phyloP scores from a whole-genome alignment of 2,888 invertebrate species.

The Periphyllus acericola region DNA sequence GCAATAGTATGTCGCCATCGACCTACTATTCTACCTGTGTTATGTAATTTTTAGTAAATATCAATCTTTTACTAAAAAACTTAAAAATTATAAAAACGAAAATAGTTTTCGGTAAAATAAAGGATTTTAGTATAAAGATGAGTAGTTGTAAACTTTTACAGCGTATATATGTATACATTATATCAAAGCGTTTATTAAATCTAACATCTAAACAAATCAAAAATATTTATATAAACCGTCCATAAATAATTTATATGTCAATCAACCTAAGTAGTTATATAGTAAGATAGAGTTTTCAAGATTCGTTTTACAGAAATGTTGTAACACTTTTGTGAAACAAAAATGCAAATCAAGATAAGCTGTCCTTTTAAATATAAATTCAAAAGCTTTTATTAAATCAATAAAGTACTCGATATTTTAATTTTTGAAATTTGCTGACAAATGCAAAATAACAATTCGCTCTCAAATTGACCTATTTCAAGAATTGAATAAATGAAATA shows the following conservation, averaged over 20 bases:
- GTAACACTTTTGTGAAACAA: not conserved
- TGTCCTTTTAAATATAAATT: not conserved
- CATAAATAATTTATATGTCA: too few relatives aligned
- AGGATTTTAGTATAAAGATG: too few relatives aligned
- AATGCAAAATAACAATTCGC: constrained; percentile 6
- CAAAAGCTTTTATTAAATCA: constrained; percentile 9
- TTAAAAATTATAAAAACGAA: not conserved
- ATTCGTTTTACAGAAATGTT: not conserved
- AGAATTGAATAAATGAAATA: constrained; percentile 5
- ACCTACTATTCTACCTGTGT: not conserved
- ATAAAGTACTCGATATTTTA: constrained; percentile 29
- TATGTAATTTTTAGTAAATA: not conserved
- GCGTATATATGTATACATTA: not conserved
- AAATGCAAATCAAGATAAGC: not conserved
- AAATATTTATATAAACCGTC: too few relatives aligned
- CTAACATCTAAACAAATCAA: too few relatives aligned
- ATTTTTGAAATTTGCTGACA: constrained; percentile 20
- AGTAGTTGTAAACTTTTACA: not conserved
- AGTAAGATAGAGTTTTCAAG: not conserved
- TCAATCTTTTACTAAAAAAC: not conserved
- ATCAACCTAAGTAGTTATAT: too few relatives aligned
- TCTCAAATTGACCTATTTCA: constrained; percentile 13
- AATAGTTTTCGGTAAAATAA: too few relatives aligned
- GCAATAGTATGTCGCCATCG: not conserved
- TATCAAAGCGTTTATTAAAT: too few relatives aligned